Evolutionary conservation across 2,888 invertebrate species (phyloP), one percentile per base, ranked within the genome.

Genomic region (Chesias legatella): DNA sequence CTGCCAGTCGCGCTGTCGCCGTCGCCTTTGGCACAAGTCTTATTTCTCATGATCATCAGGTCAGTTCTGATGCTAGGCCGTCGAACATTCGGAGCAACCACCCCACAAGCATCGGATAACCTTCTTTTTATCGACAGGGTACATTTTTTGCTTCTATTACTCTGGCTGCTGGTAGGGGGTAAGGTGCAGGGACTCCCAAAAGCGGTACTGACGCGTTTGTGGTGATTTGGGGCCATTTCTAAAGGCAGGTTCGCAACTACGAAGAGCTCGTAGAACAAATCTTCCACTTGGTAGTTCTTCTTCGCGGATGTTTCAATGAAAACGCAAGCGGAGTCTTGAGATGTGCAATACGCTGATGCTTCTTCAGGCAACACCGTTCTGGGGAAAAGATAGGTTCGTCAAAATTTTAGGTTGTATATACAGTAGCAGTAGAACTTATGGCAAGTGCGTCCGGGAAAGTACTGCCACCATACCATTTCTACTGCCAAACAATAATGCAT

Each of bases 181-280:
- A 94, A 69, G 6, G 94, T 94, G 52, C 93, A 94, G 0, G 94
- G 94, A 39, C 94, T 93, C 3, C 94, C 92, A 52, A 94, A 94
- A 6, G 92, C 92, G 7, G 93, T 92, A 59, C 92, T 93, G 27
- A 96, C 93, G 43, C 94, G 90, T 63, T 95, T 93, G 76, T 96
- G 96, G 69, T 95, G 93, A 64, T 95, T 95, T 0, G 95, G 95
- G 10, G 95, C 95, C 96, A 96, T 96, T 85, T 96, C 96, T 60
- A 94, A 79, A 0, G 96, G 96, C 43, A 96, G 79, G 70, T 94
- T 94, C 17, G 95, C 94, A 31, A 94, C 92, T 38, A 93, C 91
- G 74, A 96, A 96, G 7, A 96, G 89, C 58, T 94, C 93, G 73
- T 94, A 93, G 79, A 96, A 96, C 8, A 95, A 90, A 63, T 96